Evolutionary conservation across 2,113 vertebrate species (phyloP), one percentile per base, ranked within the genome.

Genomic region (Solea solea): DNA sequence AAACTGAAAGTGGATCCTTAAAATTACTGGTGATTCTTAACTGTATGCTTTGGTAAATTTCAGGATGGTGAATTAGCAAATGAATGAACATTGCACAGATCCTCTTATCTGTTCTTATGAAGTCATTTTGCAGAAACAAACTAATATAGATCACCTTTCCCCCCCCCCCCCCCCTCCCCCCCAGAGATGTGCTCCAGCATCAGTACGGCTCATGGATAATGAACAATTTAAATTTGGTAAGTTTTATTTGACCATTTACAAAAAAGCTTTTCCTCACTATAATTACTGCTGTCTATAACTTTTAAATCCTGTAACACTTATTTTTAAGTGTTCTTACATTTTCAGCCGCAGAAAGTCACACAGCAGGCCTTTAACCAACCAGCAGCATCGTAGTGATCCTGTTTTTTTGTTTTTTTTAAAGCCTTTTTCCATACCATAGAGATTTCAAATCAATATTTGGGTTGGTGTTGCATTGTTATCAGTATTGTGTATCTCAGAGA

Each of bases 141-240:
- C 14, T 65, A 55, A 80, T 45, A 15, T 0, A 13, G 1, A 59
- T 15, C 48, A 49, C 53, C 13, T 45, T 65, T n/a, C 21, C 59
- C 11, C 27, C 13, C 27, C 59, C 11, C 16, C 63, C 67, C n/a
- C n/a, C n/a, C n/a, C n/a, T 9, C 62, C 68, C 83, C 63, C 67
- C 86, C 90, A 99, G 98, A 95, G 97, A 79, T 99, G 98, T 94
- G 96, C 98, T 85, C 98, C 98, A 64, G 98, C 98, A 59, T 99
- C 98, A 42, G 97, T 99, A 92, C 95, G 98, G 50, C 96, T 99
- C 74, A 96, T 99, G 81, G 97, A 99, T 93, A 99, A 99, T 76
- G 88, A 94, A 60, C 98, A 99, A 58, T 99, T 99, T 92, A 95
- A 97, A 72, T 99, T 99, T 84, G 98, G 98, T 99, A 92, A 95